phyloP scores from a whole-genome alignment of 2,888 invertebrate genomes.

The Papilio protenor region DNA sequence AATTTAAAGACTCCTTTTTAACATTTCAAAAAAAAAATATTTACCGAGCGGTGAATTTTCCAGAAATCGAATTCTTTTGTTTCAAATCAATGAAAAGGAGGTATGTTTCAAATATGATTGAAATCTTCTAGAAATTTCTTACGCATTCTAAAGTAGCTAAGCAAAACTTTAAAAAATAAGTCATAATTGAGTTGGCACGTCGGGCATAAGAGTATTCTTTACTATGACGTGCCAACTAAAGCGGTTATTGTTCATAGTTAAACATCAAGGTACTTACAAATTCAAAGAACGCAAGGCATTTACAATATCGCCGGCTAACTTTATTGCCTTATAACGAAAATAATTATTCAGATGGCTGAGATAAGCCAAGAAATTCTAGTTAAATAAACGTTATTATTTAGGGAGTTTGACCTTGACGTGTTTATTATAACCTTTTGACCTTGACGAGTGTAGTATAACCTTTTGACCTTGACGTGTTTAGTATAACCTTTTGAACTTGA shows the following conservation, averaged over 20 bases:
- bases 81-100: too few species aligned
- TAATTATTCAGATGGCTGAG: neutral
- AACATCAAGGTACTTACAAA: neutral
- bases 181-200: neutral
- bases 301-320: neutral
- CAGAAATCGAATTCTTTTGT: too few species aligned
- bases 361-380: conserved; percentile 14
- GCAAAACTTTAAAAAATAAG: neutral
- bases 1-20: too few species aligned
- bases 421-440: neutral
- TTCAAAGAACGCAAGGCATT: conserved; percentile 9
- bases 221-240: neutral
- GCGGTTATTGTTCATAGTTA: neutral
- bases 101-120: neutral
- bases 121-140: neutral
- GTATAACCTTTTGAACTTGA: conserved; percentile 1
- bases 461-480: neutral
- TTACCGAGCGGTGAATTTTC: too few species aligned
- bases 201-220: neutral
- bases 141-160: neutral
- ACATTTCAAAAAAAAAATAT: too few species aligned
- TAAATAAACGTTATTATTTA: conserved; percentile 1
- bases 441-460: neutral
- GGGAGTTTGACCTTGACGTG: neutral
- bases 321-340: neutral